Percentiles rank a stretch among this genome's conserved stretches.
phyloP scores from a whole-genome alignment of 2,888 invertebrate genomes.

The Lordiphosa fenestrarum region DNA sequence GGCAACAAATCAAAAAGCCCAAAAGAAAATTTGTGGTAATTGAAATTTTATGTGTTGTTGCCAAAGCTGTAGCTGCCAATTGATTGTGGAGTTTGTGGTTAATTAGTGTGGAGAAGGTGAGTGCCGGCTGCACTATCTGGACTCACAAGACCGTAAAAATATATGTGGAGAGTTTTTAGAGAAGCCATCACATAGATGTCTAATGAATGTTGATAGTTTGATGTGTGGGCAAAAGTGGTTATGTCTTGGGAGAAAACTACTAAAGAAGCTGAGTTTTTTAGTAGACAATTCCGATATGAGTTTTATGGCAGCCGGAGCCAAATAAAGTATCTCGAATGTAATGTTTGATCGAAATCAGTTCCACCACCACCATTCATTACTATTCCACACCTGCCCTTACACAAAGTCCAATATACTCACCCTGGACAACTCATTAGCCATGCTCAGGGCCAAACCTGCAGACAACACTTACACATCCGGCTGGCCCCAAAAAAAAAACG shows the following conservation, averaged over 20 bases:
- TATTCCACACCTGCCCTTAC: conserved; percentile 33
- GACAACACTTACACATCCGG: conserved; percentile 67
- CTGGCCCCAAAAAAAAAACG: conserved; percentile 28
- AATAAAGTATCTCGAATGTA: too few relatives aligned
- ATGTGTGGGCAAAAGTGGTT: neutral
- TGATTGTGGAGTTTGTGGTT: conserved; percentile 53
- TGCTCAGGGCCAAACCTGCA: conserved; percentile 30
- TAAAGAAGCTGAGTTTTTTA: too few relatives aligned
- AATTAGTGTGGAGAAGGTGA: conserved; percentile 32
- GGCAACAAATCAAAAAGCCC: conserved; percentile 62
- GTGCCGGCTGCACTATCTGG: conserved; percentile 2
- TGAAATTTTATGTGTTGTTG: conserved; percentile 64
- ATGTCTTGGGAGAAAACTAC: too few relatives aligned
- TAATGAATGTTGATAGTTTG: neutral
- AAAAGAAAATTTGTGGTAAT: conserved; percentile 63
- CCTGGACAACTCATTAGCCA: conserved; percentile 57
- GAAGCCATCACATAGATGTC: conserved; percentile 3
- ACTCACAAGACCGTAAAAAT: conserved; percentile 5
- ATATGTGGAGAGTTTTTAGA: conserved; percentile 5
- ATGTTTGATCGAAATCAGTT: neutral
- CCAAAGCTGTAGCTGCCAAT: conserved; percentile 58
- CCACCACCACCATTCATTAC: conserved; percentile 13
- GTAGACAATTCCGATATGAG: too few relatives aligned
- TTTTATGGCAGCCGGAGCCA: too few relatives aligned
- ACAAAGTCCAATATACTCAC: conserved; percentile 15